A percentile compares a stretch with the other conserved stretches of the same genome.
Evolutionary conservation across 2,113 vertebrate genomes (phyloP).

Genomic region (Pterocles gutturalis): DNA sequence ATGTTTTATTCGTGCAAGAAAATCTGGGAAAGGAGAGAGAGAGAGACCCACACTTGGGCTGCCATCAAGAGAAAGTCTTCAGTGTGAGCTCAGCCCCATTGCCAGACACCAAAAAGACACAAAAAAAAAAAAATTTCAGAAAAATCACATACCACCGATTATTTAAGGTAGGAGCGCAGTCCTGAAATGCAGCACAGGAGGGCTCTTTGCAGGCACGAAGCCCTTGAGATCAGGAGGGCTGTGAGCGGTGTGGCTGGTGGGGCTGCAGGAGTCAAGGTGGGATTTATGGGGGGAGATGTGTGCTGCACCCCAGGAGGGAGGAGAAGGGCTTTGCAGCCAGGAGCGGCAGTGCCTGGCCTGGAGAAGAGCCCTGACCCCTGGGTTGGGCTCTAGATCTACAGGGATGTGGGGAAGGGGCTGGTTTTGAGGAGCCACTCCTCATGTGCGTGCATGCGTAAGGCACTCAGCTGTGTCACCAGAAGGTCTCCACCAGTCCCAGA

Average conservation of each 20-base stretch:
- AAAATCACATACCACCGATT: not conserved
- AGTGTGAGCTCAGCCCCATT: not conserved
- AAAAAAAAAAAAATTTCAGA: not conserved
- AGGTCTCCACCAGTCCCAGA: not conserved
- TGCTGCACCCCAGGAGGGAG: not conserved
- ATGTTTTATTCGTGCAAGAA: not conserved
- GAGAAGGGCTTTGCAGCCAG: not conserved
- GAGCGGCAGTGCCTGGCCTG: not conserved
- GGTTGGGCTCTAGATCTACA: rapidly evolving
- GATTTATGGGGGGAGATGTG: rapidly evolving
- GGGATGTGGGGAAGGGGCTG: not conserved
- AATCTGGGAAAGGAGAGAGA: not conserved
- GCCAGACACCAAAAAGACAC: not conserved
- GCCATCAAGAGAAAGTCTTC: not conserved
- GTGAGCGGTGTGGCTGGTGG: not conserved
- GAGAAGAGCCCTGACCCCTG: not conserved
- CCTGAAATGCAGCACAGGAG: not conserved
- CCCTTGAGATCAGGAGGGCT: not conserved
- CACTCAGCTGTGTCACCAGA: not conserved
- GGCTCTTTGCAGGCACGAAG: not conserved
- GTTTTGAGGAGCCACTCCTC: not conserved
- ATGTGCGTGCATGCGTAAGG: not conserved
- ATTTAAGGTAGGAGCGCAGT: not conserved
- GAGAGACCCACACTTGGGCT: not conserved
- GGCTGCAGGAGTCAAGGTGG: not conserved